Percentiles rank a stretch among this genome's conserved stretches.
These are phyloP conservation scores for Polymixis lichenea DNA, from an alignment of 2,888 invertebrate genomes.

Conservation along the genomic window DNA sequence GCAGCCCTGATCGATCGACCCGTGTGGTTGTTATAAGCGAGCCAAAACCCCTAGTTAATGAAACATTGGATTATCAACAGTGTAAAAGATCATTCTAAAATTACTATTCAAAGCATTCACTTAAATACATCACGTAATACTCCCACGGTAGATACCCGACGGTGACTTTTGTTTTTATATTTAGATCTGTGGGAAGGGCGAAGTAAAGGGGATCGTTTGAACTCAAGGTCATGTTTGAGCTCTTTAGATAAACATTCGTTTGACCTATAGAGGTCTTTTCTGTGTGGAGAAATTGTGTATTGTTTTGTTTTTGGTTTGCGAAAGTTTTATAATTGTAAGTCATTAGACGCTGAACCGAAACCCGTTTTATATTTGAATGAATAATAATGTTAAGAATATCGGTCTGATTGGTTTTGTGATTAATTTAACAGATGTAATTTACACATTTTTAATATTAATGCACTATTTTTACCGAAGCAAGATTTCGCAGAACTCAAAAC, in stretches of 20 bases:
- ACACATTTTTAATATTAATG: background rate
- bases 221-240: constrained; percentile 16
- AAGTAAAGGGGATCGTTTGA: constrained; percentile 2
- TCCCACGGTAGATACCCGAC: background rate
- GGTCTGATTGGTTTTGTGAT: too few relatives aligned
- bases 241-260: constrained; percentile 30
- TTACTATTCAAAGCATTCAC: background rate
- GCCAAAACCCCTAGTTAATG: too few relatives aligned
- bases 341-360: background rate
- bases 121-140: background rate
- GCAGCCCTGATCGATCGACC: too few relatives aligned
- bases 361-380: background rate
- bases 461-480: too few relatives aligned
- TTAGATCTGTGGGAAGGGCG: constrained; percentile 18
- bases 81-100: too few relatives aligned
- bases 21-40: too few relatives aligned
- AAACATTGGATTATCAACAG: too few relatives aligned
- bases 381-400: background rate
- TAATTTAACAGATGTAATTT: background rate
- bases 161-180: constrained; percentile 34
- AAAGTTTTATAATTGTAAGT: background rate
- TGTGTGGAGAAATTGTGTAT: background rate
- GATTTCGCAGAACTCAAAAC: too few relatives aligned
- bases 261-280: constrained; percentile 12
- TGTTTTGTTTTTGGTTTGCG: background rate